phyloP scores from a whole-genome alignment of 2,888 invertebrate species.

The Listrodromus nycthemerus region DNA sequence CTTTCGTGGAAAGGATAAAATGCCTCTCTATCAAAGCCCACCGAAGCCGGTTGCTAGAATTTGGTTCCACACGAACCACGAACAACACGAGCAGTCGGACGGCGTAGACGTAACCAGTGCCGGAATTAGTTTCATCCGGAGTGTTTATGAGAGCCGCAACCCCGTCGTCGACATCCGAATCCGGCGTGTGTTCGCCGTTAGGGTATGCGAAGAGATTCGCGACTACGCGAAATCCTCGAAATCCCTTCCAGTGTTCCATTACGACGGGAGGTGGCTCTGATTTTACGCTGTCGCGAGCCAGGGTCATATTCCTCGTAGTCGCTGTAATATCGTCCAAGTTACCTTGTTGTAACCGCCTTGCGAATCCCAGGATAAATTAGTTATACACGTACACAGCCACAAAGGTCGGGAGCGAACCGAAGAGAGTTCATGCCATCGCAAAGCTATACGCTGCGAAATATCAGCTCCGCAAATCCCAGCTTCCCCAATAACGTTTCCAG shows the following conservation, averaged over 20 bases:
- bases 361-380: constrained; percentile 58
- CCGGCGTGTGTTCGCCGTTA: constrained; percentile 16
- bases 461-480: constrained; percentile 41
- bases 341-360: constrained; percentile 56
- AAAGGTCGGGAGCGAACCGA: constrained; percentile 26
- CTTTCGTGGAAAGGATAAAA: too few species aligned
- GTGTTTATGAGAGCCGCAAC: constrained; percentile 35
- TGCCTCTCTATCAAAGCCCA: not conserved
- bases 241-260: constrained; percentile 50
- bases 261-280: constrained; percentile 28
- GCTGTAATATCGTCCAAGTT: constrained; percentile 60
- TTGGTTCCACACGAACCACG: constrained; percentile 1
- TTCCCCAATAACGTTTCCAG: constrained; percentile 31
- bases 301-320: constrained; percentile 43
- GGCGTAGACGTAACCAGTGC: constrained; percentile 16
- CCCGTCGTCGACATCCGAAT: constrained; percentile 17
- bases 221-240: constrained; percentile 47
- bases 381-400: constrained; percentile 17
- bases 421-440: constrained; percentile 39
- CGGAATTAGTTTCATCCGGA: constrained; percentile 38
- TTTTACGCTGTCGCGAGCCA: constrained; percentile 45
- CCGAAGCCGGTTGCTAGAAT: not conserved
- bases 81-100: not conserved
- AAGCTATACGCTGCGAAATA: constrained; percentile 18
- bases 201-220: not conserved